Evolutionary conservation across 2,113 vertebrate genomes (phyloP).

Genomic region (Mellivora capensis): DNA sequence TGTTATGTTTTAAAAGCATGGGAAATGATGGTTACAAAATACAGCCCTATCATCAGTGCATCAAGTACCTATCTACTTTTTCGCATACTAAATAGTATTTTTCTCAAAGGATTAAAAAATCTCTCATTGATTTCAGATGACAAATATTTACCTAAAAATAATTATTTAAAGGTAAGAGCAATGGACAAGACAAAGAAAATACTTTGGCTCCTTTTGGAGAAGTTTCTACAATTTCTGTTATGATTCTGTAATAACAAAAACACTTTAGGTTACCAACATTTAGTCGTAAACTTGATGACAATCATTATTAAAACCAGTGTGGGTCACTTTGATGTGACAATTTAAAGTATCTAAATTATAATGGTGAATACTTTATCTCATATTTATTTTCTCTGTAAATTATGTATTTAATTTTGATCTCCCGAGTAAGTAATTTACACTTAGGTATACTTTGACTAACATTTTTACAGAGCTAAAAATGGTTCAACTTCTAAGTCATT

Average conservation of each 20-base stretch:
- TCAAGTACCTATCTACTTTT: neutral
- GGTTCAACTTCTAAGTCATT: neutral
- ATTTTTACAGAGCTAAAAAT: slow-evolving; percentile 29
- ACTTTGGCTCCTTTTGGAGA: neutral
- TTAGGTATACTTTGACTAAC: neutral
- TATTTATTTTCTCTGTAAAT: neutral
- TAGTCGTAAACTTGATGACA: neutral
- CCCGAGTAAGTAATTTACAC: neutral
- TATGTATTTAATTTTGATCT: neutral
- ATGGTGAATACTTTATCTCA: neutral
- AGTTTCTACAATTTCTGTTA: neutral
- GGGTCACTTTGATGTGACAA: neutral
- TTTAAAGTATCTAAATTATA: neutral
- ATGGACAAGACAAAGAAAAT: neutral
- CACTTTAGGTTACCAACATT: neutral
- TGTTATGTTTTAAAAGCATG: neutral
- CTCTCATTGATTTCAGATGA: neutral
- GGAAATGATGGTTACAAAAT: neutral
- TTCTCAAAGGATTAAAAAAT: neutral
- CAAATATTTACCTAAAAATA: neutral
- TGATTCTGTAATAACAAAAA: neutral
- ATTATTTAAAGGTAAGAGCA: neutral
- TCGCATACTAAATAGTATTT: neutral
- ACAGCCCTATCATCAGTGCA: neutral
- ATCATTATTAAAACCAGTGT: neutral